Base-by-base conservation (phyloP, 2,113 vertebrate genomes). In the Chaenocephalus aceratus region DNA sequence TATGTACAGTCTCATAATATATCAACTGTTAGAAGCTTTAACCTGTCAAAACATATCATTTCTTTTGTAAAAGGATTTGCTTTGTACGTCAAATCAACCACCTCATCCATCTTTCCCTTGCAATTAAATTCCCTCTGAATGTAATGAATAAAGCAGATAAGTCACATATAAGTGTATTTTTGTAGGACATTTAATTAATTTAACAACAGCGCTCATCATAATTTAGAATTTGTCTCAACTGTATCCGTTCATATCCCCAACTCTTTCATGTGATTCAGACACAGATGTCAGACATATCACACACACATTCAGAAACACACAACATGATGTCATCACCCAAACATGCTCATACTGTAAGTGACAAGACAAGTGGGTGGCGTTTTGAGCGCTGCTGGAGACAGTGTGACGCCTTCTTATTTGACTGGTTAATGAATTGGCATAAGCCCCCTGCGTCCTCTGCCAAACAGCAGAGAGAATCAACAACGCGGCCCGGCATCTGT, bases 361-460 rank as follows among this genome's bases (percentile, higher is more conserved):
- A 75, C 74, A 85, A 78, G 89, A 85, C 79, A 81, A 82, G 90
- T 80, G 60, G 83, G 77, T 26, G n/a, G 57, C 84, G 89, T 85
- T 86, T 82, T 54, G 45, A 86, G 72, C 72, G 48, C 60, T 79
- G 57, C 66, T 74, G 67, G 23, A 90, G 82, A 83, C 79, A 10
- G 85, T 83, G 86, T 87, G 86, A 92, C 86, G 82, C 70, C 80
- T 80, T 71, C 80, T 84, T 72, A 72, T 72, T 65, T 76, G 88
- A 88, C 78, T 67, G 84, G 80, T 89, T 91, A 88, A 94, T 90
- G 75, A 89, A 88, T 88, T 92, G 90, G 88, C 91, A 88, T 30
- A 54, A 61, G 72, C 77, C 83, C 79, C 59, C 78, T 59, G 73
- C 3, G 46, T 84, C 84, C 81, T 75, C 70, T 80, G 89, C 91